A percentile compares a stretch with the other conserved stretches of the same genome.
phyloP scores from a whole-genome alignment of 37 sponge, comb jelly and placozoan species.

The Ephydatia muelleri region DNA sequence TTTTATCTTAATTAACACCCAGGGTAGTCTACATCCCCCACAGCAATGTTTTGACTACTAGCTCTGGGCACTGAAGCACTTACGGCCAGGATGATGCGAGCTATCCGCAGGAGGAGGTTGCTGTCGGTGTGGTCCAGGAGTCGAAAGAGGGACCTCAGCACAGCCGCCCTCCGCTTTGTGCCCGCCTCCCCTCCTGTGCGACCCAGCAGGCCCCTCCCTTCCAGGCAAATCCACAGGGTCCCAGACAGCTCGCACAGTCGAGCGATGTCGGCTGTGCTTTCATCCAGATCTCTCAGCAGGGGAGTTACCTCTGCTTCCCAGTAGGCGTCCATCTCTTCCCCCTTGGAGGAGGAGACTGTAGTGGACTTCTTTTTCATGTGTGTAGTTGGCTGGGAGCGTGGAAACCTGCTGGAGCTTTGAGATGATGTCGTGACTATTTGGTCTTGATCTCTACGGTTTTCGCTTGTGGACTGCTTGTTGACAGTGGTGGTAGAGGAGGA shows the following conservation, averaged over 20 bases:
- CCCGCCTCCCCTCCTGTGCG: slow-evolving; percentile 66
- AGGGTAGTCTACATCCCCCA: too few relatives aligned
- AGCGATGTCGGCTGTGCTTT: neutral
- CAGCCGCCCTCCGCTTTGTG: slow-evolving; percentile 37
- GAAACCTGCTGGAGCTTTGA: neutral
- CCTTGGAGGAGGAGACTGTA: neutral
- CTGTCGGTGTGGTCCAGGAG: slow-evolving; percentile 68
- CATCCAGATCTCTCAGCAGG: slow-evolving; percentile 40
- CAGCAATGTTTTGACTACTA: too few relatives aligned
- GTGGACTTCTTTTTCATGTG: neutral
- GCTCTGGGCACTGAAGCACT: slow-evolving; percentile 5
- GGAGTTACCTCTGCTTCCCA: slow-evolving; percentile 70
- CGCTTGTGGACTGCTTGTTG: neutral
- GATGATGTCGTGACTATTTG: too few relatives aligned
- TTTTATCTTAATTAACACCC: too few relatives aligned
- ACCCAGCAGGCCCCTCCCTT: slow-evolving; percentile 38
- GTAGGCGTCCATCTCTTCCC: neutral
- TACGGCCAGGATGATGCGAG: slow-evolving; percentile 70
- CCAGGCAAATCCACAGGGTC: slow-evolving; percentile 37
- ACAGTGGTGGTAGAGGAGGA: neutral
- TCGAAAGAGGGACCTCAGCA: slow-evolving; percentile 53
- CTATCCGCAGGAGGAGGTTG: slow-evolving; percentile 60
- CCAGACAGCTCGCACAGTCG: slow-evolving; percentile 37
- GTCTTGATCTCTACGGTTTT: neutral
- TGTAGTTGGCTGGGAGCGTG: neutral